Base-by-base conservation (phyloP, 2,113 vertebrate genomes). In the Alethe castanea region DNA sequence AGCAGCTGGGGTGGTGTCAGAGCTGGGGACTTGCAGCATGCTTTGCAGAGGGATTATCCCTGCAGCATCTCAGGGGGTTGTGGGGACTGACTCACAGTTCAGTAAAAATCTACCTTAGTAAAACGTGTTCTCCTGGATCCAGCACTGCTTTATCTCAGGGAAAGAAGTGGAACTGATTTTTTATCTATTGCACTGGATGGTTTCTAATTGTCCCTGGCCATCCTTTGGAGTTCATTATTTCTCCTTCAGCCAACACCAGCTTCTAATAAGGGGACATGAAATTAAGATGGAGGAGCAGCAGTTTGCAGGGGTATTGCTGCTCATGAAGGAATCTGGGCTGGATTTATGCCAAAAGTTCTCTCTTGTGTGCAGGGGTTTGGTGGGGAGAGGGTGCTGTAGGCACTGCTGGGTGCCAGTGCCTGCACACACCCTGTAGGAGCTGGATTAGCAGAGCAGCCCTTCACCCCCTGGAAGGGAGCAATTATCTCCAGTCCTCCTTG, bases 251-350 rank as follows among this genome's bases (percentile, higher is more conserved):
- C 0, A 0, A 70, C 77, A 36, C 81, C 1, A 0, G 22, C 70
- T 89, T 94, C 92, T 91, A 91, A 92, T 95, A 87, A 91, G 29
- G 57, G 52, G 48, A 56, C 7, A 5, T 86, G 33, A 94, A 96
- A 92, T 91, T 6, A 91, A 89, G 81, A 78, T 87, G 92, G 76
- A 89, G 70, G 77, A 92, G 92, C 80, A 65, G 83, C 65, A 35
- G 42, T 84, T 84, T 87, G 73, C 65, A 76, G 53, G 60, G 72
- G 29, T 50, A 5, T 70, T 73, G 69, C 47, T 59, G 65, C 92
- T 93, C 4, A 0, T 71, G 81, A 56, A 67, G 81, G 81, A 89
- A 59, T 66, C 81, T 53, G 56, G 77, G 80, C 69, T 91, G 82
- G 62, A 35, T 61, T 83, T 53, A 16, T 69, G 81, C 28, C 60